Evolutionary conservation across 2,113 vertebrate species (phyloP), one percentile per base, ranked within the genome.

Genomic region (Pygoscelis adeliae): DNA sequence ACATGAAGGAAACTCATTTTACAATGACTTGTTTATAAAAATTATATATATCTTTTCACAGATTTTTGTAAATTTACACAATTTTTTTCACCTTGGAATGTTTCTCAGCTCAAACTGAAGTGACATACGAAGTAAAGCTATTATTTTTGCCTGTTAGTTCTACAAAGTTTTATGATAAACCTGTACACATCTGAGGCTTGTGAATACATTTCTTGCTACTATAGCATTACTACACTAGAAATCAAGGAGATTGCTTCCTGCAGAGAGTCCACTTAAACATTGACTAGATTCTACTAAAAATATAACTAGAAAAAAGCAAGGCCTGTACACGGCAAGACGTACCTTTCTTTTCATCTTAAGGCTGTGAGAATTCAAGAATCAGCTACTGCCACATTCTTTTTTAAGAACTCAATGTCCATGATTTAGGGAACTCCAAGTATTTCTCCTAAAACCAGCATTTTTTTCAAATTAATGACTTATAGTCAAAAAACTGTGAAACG

Each of bases 11-110:
- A 44, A 46, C 3, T 25, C 4, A 34, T 47, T 74, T 80, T 32
- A 27, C 5, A 55, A 18, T 50, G 13, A 42, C 2, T 70, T 65
- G 1, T 79, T 86, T 23, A 40, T 34, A 26, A 85, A 90, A 79
- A 34, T 38, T 18, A 38, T 15, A 19, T 23, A 6, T 32, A 10
- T 16, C 10, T 66, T 42, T 63, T 44, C 15, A 61, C 6, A 49
- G 8, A 10, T 17, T 56, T 66, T 74, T 83, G 0, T 0, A 32
- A n/a, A 76, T 23, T 74, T 49, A 32, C 4, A 38, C 4, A 0
- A 1, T 38, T 70, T 76, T 79, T 69, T 78, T 89, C 30, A 73
- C 8, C 15, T 83, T 71, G 42, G 13, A 47, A 71, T 14, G 9
- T 58, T 88, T 90, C 40, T 29, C 29, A 79, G 13, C 16, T 85